These are phyloP conservation scores for Psix sp. DNA, from an alignment of 1,140 invertebrate species.

Conservation along the genomic window DNA sequence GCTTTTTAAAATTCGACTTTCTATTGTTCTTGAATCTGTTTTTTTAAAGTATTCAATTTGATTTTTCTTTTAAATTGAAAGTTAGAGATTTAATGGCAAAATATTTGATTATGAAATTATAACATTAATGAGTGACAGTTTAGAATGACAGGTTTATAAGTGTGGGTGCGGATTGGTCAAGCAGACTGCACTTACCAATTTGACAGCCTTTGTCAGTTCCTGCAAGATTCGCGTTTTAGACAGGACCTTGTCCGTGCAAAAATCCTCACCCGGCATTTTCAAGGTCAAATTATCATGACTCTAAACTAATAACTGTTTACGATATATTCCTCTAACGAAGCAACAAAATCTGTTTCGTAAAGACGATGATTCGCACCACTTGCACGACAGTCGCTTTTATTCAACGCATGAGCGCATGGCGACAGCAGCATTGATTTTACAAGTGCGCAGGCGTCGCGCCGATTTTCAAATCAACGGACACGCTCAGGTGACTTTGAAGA, in stretches of 20 bases:
- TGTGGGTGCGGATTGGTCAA: constrained; percentile 9
- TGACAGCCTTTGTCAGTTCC: constrained; percentile 76
- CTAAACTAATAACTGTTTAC: neutral
- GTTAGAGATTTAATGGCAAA: too few relatives aligned
- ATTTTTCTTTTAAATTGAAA: too few relatives aligned
- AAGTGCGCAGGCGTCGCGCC: constrained; percentile 64
- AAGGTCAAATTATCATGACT: constrained; percentile 64
- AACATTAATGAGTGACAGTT: too few relatives aligned
- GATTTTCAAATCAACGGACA: constrained; percentile 61
- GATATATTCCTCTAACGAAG: constrained; percentile 13
- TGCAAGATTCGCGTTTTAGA: constrained; percentile 74
- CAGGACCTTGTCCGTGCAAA: constrained; percentile 75
- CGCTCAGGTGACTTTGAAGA: too few relatives aligned
- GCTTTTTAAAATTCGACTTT: too few relatives aligned
- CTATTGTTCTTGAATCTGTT: too few relatives aligned
- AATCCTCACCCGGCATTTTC: constrained; percentile 71
- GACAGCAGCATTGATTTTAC: constrained; percentile 71
- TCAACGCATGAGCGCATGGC: constrained; percentile 61
- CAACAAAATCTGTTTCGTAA: constrained; percentile 26
- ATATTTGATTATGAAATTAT: too few relatives aligned
- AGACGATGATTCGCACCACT: constrained; percentile 29
- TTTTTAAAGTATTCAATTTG: too few relatives aligned
- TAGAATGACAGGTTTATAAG: neutral
- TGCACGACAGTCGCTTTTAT: constrained; percentile 39
- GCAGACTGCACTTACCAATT: constrained; percentile 70